phyloP scores from a whole-genome alignment of 2,888 invertebrate species.

The Teleiodes luculella region DNA sequence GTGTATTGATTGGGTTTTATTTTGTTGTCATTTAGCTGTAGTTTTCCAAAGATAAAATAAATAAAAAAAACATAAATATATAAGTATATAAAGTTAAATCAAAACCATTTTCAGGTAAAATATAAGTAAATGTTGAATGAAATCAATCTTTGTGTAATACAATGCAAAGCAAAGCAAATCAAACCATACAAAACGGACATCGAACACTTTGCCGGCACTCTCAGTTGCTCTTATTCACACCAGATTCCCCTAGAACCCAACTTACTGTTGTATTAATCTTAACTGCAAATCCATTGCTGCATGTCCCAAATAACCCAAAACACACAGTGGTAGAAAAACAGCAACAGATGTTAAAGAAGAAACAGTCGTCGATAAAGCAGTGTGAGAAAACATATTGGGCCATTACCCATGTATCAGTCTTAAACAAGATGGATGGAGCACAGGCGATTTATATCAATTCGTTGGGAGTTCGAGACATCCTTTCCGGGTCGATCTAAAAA shows the following conservation, averaged over 20 bases:
- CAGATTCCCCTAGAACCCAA: not conserved
- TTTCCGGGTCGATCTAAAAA: constrained; percentile 55
- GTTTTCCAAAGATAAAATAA: no score
- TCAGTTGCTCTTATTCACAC: not conserved
- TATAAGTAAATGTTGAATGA: not conserved
- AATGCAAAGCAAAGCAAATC: not conserved
- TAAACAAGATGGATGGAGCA: constrained; percentile 70
- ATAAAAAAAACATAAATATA: no score
- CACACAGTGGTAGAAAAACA: not conserved
- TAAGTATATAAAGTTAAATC: no score
- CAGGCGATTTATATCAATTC: constrained; percentile 75
- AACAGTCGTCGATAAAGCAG: not conserved
- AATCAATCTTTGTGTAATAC: not conserved
- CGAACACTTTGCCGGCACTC: not conserved
- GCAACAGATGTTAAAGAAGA: not conserved
- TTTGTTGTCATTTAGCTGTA: no score
- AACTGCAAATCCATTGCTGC: not conserved
- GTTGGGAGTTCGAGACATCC: constrained; percentile 53
- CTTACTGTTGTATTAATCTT: not conserved
- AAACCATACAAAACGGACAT: not conserved
- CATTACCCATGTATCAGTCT: constrained; percentile 52
- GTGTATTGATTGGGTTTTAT: no score
- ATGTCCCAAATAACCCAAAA: not conserved
- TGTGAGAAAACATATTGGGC: constrained; percentile 28
- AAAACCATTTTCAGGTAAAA: no score